phyloP scores from a whole-genome alignment of 2,888 invertebrate species.

The Apocheima hispidaria region DNA sequence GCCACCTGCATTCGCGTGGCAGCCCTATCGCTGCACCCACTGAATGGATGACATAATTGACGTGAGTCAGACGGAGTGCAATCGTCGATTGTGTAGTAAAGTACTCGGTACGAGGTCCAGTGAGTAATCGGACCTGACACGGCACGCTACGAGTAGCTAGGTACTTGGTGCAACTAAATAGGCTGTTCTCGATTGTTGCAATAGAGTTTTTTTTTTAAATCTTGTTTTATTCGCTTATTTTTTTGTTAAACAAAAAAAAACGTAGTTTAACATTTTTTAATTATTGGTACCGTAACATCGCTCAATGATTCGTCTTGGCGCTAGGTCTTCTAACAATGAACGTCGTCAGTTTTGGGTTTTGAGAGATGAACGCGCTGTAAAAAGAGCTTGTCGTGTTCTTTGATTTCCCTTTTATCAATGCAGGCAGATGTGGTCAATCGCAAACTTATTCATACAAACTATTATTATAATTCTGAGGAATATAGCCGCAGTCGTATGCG shows the following conservation, averaged over 20 bases:
- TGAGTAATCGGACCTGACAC: conserved; percentile 21
- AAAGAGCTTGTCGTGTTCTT: no score
- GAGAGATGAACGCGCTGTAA: no score
- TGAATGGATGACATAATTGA: conserved; percentile 47
- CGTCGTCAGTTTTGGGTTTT: no score
- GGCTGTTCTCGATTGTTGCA: conserved; percentile 1
- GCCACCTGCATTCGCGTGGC: conserved; percentile 8
- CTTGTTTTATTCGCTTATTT: not conserved
- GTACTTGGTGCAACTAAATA: conserved; percentile 15
- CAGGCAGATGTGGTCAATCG: no score
- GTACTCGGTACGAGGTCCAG: conserved; percentile 29
- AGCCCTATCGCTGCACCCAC: conserved; percentile 42
- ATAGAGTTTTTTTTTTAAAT: not conserved
- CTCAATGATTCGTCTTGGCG: no score
- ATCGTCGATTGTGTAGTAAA: conserved; percentile 37
- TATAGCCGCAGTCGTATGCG: no score
- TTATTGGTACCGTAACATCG: no score
- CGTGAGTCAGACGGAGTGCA: conserved; percentile 46
- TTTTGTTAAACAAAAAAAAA: not conserved
- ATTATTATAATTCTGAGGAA: no score
- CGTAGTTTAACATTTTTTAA: no score
- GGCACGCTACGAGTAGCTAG: not conserved
- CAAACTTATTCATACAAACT: no score
- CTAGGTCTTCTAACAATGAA: no score
- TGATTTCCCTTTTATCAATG: no score